Evolutionary conservation across 2,888 invertebrate species (phyloP).

Genomic region (Crepidodera aurea): DNA sequence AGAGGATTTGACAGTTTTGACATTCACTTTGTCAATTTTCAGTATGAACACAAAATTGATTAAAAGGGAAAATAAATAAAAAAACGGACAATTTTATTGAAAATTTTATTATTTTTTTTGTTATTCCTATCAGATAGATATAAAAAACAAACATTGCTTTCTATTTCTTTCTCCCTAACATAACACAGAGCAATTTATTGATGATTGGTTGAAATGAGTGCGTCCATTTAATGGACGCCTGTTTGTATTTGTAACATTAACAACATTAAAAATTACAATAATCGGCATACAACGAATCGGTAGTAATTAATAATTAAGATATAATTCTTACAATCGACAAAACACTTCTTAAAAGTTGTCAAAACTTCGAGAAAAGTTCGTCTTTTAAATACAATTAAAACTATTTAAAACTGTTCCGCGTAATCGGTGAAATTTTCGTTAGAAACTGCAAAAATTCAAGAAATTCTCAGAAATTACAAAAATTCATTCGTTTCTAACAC

Average conservation of each 20-base stretch:
- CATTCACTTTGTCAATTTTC: too few relatives aligned
- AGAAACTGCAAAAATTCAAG: too few relatives aligned
- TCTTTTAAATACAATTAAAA: background rate
- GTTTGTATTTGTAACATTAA: slow-evolving; percentile 5
- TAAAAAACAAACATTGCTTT: slow-evolving; percentile 70
- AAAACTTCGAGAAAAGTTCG: too few relatives aligned
- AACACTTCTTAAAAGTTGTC: too few relatives aligned
- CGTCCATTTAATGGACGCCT: slow-evolving; percentile 55
- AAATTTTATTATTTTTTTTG: slow-evolving; percentile 64
- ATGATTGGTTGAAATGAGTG: slow-evolving; percentile 58
- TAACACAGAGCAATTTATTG: slow-evolving; percentile 65
- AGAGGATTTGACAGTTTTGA: too few relatives aligned
- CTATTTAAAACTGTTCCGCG: background rate
- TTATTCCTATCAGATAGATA: slow-evolving; percentile 70
- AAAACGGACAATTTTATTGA: slow-evolving; percentile 58
- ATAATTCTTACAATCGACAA: background rate
- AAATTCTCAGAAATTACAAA: too few relatives aligned
- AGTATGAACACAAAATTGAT: too few relatives aligned
- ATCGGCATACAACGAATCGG: background rate
- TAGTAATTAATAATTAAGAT: background rate
- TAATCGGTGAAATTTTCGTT: too few relatives aligned
- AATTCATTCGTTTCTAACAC: too few relatives aligned
- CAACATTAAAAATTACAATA: slow-evolving; percentile 21
- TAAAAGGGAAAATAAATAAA: background rate
- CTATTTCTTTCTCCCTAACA: slow-evolving; percentile 60